Evolutionary conservation across 2,888 invertebrate species (phyloP).

Genomic region (Luperina nickerlii): DNA sequence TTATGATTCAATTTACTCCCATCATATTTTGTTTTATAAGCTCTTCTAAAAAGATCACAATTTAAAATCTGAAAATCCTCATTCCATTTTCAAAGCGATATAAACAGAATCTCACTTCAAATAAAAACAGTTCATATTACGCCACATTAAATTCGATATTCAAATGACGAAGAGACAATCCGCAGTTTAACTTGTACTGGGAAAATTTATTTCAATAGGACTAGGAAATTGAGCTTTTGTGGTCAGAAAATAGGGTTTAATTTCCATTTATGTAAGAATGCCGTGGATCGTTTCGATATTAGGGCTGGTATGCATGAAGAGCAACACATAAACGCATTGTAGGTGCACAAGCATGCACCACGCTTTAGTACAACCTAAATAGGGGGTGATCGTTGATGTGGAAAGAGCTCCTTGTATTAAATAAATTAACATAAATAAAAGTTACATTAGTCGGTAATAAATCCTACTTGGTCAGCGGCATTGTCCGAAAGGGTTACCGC

Average conservation of each 20-base stretch:
- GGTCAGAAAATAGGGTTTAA: constrained; percentile 72
- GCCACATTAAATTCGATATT: constrained; percentile 63
- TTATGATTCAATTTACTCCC: constrained; percentile 50
- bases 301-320: constrained; percentile 84
- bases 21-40: constrained; percentile 52
- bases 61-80: constrained; percentile 81
- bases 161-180: constrained; percentile 45
- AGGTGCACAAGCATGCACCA: constrained; percentile 87
- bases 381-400: constrained; percentile 71
- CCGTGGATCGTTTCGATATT: constrained; percentile 78
- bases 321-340: constrained; percentile 84
- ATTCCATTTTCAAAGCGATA: constrained; percentile 72
- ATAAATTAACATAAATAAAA: constrained; percentile 35
- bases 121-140: constrained; percentile 65
- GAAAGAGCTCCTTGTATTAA: constrained; percentile 72
- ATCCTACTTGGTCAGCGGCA: background rate
- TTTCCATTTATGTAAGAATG: constrained; percentile 69
- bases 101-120: constrained; percentile 56
- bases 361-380: constrained; percentile 85
- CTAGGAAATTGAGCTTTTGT: constrained; percentile 73
- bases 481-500: too few species aligned
- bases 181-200: constrained; percentile 68
- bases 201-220: constrained; percentile 69
- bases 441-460: constrained; percentile 18
- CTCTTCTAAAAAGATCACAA: constrained; percentile 67